These are phyloP conservation scores for Panonychus citri DNA, from an alignment of 1,140 invertebrate genomes.

Conservation along the genomic window DNA sequence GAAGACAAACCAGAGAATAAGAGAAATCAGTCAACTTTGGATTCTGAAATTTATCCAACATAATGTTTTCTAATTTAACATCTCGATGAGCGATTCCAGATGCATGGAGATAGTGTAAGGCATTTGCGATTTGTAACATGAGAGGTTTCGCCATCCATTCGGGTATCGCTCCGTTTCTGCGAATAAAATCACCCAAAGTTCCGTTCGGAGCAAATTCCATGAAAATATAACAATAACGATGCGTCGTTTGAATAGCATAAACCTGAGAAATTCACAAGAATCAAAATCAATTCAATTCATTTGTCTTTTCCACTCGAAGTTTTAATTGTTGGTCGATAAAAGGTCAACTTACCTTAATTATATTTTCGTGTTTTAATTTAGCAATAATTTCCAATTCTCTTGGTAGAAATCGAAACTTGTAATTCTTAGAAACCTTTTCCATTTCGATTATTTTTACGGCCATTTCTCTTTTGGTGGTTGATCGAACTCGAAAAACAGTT, in stretches of 20 bases:
- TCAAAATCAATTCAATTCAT: background rate
- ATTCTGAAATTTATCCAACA: slow-evolving; percentile 1
- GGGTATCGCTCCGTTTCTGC: background rate
- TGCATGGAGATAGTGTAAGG: slow-evolving; percentile 8
- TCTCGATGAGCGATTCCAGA: slow-evolving; percentile 9
- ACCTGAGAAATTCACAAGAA: background rate
- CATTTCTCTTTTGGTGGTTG: background rate
- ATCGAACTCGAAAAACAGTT: background rate
- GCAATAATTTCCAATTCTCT: slow-evolving; percentile 3
- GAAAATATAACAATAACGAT: background rate
- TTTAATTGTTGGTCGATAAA: background rate
- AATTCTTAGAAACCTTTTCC: background rate
- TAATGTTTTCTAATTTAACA: slow-evolving; percentile 11
- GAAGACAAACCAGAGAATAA: slow-evolving; percentile 1
- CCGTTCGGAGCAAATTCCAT: slow-evolving; percentile 3
- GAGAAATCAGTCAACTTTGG: slow-evolving; percentile 11
- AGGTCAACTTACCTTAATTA: background rate
- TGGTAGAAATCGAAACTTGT: background rate
- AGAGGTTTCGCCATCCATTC: background rate
- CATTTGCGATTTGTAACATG: background rate
- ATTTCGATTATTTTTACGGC: slow-evolving; percentile 6
- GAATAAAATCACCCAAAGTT: slow-evolving; percentile 5
- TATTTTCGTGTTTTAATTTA: slow-evolving; percentile 1
- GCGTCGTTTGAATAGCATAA: background rate
- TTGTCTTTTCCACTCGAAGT: background rate